These are phyloP conservation scores for Trachurus trachurus DNA, from an alignment of 2,797 vertebrate genomes.

Conservation along the genomic window DNA sequence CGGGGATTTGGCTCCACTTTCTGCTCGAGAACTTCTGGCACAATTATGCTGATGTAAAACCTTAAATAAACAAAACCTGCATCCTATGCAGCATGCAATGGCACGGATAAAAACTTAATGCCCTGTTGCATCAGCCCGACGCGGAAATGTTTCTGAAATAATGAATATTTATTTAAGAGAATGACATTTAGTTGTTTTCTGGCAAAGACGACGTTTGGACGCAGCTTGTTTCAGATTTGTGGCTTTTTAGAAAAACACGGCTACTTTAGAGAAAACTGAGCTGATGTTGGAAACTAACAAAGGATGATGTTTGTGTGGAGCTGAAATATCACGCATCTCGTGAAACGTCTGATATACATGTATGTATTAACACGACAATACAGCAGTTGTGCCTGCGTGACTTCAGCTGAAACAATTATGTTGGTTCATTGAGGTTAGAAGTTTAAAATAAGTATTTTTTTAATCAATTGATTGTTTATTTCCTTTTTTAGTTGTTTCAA, in stretches of 20 bases:
- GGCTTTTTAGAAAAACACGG: not conserved
- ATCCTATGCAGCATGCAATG: constrained; percentile 36
- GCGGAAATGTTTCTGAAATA: constrained; percentile 28
- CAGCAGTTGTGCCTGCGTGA: not conserved
- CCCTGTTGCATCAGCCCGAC: constrained; percentile 22
- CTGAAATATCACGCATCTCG: not conserved
- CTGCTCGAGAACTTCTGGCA: constrained; percentile 36
- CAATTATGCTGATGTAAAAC: constrained; percentile 65
- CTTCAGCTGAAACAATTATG: not conserved
- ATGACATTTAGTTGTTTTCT: constrained; percentile 23
- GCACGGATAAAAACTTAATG: constrained; percentile 25
- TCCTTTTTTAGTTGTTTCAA: too few relatives aligned
- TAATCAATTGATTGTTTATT: not conserved
- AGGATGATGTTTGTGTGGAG: not conserved
- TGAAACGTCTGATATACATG: not conserved
- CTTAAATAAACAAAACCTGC: constrained; percentile 54
- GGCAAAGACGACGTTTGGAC: not conserved
- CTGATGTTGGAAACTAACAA: not conserved
- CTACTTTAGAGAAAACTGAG: constrained; percentile 12
- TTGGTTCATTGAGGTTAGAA: not conserved
- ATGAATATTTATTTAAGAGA: constrained; percentile 54
- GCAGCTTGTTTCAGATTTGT: too few relatives aligned
- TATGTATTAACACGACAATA: not conserved
- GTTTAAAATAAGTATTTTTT: not conserved
- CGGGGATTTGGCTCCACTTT: constrained; percentile 46